Evolutionary conservation across 2,113 vertebrate genomes (phyloP), one percentile per base, ranked within the genome.

Genomic region (Myrmophylax atrothorax): DNA sequence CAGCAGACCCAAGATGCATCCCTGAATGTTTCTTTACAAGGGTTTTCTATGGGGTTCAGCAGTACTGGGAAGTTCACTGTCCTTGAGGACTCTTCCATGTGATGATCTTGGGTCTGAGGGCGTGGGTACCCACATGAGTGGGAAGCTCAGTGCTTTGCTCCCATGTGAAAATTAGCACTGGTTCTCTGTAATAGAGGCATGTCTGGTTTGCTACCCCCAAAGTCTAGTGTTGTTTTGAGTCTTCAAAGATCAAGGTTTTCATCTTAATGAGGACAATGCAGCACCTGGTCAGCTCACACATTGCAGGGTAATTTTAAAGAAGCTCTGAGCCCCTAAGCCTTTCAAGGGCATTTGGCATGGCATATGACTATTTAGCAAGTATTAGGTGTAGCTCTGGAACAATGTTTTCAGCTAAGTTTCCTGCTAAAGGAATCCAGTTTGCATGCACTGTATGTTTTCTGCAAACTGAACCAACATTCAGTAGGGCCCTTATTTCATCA

Each of bases 381-480:
- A 33, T 56, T 81, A 64, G 44, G 12, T 87, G 14, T 66, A 58
- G 18, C 20, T 47, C 46, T 76, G 50, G 15, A 80, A 26, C 23
- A 74, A 18, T 25, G 8, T 69, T 68, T 87, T 68, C 14, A 31
- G 12, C 23, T 35, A 33, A 23, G 10, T 55, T 94, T 90, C 25
- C 6, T 74, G 20, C 29, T 66, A 20, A 46, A 77, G 55, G 5
- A 35, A 55, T 62, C 11, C 40, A 66, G 14, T 69, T 80, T 1
- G 1, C 6, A 8, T 40, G 12, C 31, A 19, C 22, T 5, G 1
- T 31, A 49, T 26, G n/a, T 73, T 0, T 85, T 73, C 31, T 33
- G 28, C 53, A 79, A 35, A 56, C 24, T 18, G 12, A 82, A 66
- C 40, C 40, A 40, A 7, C 10, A 5, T 58, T 82, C 11, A 46